Evolutionary conservation across 2,797 vertebrate genomes (phyloP).

Genomic region (Rhabdophis nuchalis): DNA sequence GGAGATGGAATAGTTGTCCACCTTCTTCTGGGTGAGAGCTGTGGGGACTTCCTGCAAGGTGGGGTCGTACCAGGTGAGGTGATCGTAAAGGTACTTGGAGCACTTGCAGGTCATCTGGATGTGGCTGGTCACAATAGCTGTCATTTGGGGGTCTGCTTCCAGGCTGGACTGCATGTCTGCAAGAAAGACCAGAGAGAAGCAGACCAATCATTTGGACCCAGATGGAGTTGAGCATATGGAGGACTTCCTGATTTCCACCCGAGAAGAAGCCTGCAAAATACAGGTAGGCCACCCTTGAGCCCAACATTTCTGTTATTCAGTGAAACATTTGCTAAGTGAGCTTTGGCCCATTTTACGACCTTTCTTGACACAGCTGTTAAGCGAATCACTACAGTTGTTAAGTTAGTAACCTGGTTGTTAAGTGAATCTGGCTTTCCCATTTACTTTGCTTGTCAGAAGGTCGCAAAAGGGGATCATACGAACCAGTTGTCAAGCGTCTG

Average conservation of each 20-base stretch:
- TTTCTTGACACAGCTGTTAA: not conserved
- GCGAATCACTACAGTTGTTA: not conserved
- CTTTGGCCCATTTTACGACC: not conserved
- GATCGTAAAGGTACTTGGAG: conserved; percentile 79
- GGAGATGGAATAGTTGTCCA: conserved; percentile 73
- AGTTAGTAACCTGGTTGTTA: not conserved
- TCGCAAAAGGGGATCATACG: not conserved
- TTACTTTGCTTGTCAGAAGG: not conserved
- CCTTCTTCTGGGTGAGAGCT: conserved; percentile 39
- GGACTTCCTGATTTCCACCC: not conserved
- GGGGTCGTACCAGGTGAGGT: conserved; percentile 78
- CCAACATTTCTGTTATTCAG: not conserved
- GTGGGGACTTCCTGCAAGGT: conserved; percentile 56
- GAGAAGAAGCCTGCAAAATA: not conserved
- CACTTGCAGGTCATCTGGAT: conserved; percentile 78
- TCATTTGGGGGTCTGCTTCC: conserved; percentile 49
- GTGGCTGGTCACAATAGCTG: conserved; percentile 72
- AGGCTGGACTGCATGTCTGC: conserved; percentile 59
- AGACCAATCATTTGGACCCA: not conserved
- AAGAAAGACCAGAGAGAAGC: conserved; percentile 13
- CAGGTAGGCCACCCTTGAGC: not conserved
- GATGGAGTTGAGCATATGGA: not conserved
- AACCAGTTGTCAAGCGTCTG: not conserved
- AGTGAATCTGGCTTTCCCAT: not conserved
- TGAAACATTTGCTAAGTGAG: not conserved